phyloP scores from a whole-genome alignment of 2,888 invertebrate genomes.

The Linyphia triangularis region DNA sequence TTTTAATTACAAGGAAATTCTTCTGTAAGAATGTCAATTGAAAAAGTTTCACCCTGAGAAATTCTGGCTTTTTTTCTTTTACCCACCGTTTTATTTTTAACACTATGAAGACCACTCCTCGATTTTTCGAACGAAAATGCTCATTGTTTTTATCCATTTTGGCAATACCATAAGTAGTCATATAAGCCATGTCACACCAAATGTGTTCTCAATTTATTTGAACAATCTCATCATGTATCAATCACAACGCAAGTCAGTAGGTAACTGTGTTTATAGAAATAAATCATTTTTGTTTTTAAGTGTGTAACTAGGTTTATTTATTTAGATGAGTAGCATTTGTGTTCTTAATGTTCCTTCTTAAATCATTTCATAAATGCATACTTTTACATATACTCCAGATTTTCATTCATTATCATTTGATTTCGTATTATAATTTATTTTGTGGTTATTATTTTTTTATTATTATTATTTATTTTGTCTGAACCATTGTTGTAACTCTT shows the following conservation, averaged over 20 bases:
- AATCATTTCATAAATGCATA: background rate
- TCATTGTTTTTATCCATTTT: constrained; percentile 38
- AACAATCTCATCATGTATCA: constrained; percentile 19
- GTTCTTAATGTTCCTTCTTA: background rate
- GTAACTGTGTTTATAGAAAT: background rate
- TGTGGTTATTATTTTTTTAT: background rate
- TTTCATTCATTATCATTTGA: background rate
- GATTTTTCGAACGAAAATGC: constrained; percentile 18
- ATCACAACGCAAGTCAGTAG: background rate
- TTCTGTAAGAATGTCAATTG: background rate
- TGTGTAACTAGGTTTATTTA: background rate
- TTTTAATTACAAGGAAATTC: constrained; percentile 44
- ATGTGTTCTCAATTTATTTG: constrained; percentile 58
- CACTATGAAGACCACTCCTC: background rate
- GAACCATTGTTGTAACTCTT: background rate
- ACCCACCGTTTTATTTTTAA: constrained; percentile 59
- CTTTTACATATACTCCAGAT: background rate
- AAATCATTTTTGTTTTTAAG: background rate
- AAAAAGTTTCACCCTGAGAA: constrained; percentile 31
- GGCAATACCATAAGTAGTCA: constrained; percentile 24
- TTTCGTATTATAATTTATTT: background rate
- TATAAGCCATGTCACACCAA: constrained; percentile 41
- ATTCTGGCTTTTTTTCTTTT: constrained; percentile 45
- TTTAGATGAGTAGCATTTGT: background rate
- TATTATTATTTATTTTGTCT: too few relatives aligned